Base-by-base conservation (phyloP, 1,140 invertebrate species). In the Meteorus sp. region DNA sequence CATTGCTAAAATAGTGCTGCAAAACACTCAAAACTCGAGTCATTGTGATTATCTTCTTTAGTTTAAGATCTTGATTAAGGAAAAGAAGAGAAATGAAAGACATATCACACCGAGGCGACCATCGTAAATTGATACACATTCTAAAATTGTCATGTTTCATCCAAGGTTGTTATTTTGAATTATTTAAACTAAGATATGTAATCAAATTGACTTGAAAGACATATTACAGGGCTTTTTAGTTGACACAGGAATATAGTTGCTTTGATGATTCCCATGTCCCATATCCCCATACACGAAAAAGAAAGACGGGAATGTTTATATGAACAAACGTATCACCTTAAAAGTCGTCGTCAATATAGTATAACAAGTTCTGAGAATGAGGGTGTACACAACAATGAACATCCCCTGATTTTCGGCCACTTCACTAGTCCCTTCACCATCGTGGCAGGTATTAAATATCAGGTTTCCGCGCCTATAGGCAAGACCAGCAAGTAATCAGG, bases 1-100 rank as follows among this genome's bases (percentile, higher is more conserved):
- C n/a, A n/a, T n/a, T n/a, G n/a, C n/a, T n/a, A n/a, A n/a, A n/a
- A n/a, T n/a, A n/a, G n/a, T n/a, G n/a, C n/a, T n/a, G n/a, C n/a
- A n/a, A n/a, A n/a, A n/a, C n/a, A n/a, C n/a, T n/a, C 68, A 52
- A 63, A 67, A 68, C 31, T 48, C 15, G 67, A 69, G 57, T 63
- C 72, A 41, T 64, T 67, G n/a, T n/a, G 61, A 62, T 55, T 22
- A 55, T 45, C 51, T 63, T 5, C 60, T 11, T 27, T 47, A 50
- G 29, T 31, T 50, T 50, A 31, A 50, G 47, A 8, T 27, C 11
- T 20, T n/a, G 17, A 31, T 31, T 3, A 35, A 15, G 25, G 19
- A 31, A 19, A n/a, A 20, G 17, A 20, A 45, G 17, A 51, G 47
- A 22, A 22, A 37, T 13, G 3, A 11, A 44, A 15, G 19, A 41